Evolutionary conservation across 1,140 invertebrate species (phyloP), one percentile per base, ranked within the genome.

Genomic region (Arion vulgaris): DNA sequence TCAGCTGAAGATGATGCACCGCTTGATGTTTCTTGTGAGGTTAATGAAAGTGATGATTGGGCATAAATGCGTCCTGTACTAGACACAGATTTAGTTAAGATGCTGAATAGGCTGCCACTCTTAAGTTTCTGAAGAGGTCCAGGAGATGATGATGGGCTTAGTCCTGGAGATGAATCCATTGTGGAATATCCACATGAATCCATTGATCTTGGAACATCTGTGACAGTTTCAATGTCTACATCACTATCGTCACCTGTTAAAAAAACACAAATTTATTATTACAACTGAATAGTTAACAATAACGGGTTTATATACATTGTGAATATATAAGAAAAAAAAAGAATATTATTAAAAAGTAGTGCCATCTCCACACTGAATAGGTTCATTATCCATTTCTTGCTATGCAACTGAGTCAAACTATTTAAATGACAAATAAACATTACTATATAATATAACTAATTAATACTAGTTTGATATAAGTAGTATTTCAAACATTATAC

Each of bases 161-260:
- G 4, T 13, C 45, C 39, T 7, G 79, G 68, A 34, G 79, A 80
- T n/a, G 69, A 45, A 28, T 51, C 41, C 11, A 26, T 32, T 45
- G 80, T 38, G 2, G 36, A 73, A 39, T 81, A 72, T 34, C 80
- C 80, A 81, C 26, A 81, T 23, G 39, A 71, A 71, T 80, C 78
- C 1, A 41, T 1, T 53, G 69, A 32, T 23, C 51, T 41, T 23
- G 80, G 80, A 57, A 32, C 32, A 34, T 81, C 80, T 38, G 80
- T 73, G 32, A 81, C 28, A 53, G 80, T 81, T n/a, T 81, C 80
- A 57, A 81, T 81, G 51, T 81, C 80, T 13, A 81, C 80, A 81
- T 81, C 80, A 74, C 80, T 81, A 34, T 81, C 80, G 39, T 73
- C 80, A n/a, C 80, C 80, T 81, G 13, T 2, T n/a, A 41, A 41